Conservation (phyloP, 2,113 vertebrate species). For the Henicopernis longicauda region DNA sequence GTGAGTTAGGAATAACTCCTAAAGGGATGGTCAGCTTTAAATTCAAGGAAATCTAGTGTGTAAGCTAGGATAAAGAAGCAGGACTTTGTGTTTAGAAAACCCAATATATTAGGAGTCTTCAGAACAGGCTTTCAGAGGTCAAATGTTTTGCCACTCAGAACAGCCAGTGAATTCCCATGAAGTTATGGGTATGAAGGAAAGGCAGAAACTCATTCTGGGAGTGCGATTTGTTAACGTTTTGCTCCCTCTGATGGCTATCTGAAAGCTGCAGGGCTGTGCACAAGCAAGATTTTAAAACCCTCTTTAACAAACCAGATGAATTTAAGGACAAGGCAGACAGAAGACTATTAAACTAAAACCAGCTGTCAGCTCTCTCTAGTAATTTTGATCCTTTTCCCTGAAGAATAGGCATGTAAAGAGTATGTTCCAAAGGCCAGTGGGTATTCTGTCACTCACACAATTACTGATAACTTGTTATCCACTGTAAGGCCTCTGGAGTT, state of each 20-base stretch:
- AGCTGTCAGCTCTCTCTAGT: background rate
- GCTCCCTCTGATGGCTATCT: conserved; percentile 35
- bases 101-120: background rate
- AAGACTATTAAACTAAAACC: background rate
- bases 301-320: background rate
- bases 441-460: background rate
- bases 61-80: background rate
- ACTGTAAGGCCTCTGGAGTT: background rate
- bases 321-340: background rate
- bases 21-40: background rate
- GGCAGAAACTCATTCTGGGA: background rate
- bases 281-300: background rate
- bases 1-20: background rate
- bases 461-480: background rate
- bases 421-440: background rate
- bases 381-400: background rate
- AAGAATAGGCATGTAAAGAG: fast-evolving
- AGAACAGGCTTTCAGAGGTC: background rate
- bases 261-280: background rate
- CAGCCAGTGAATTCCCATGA: background rate
- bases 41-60: background rate
- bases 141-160: background rate
- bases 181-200: background rate
- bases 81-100: background rate
- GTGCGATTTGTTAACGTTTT: background rate